Evolutionary conservation across 2,797 vertebrate genomes (phyloP).

Genomic region (Tragopan temminckii): DNA sequence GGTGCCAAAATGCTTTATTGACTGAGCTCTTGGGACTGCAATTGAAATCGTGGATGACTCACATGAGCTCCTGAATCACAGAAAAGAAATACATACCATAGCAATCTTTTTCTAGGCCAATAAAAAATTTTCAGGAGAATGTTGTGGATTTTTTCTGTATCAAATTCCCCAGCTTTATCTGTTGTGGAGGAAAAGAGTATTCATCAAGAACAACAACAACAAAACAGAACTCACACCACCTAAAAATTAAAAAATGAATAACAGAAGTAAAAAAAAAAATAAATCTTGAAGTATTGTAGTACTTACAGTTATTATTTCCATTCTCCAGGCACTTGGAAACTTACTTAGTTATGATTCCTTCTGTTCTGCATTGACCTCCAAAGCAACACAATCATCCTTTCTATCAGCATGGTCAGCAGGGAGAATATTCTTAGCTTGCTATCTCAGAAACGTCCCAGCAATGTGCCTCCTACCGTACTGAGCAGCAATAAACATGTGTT

Average conservation of each 20-base stretch:
- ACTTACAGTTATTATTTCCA: background rate
- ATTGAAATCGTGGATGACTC: conserved; percentile 56
- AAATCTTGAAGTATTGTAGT: background rate
- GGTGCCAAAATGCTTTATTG: conserved; percentile 48
- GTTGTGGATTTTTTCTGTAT: conserved; percentile 16
- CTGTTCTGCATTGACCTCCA: background rate
- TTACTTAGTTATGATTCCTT: background rate
- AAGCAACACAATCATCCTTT: background rate
- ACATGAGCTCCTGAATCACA: conserved; percentile 33
- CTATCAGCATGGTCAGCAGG: background rate
- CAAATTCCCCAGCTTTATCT: conserved; percentile 41
- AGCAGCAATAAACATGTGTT: background rate
- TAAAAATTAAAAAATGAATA: background rate
- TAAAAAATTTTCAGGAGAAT: conserved; percentile 52
- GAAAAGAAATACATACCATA: background rate
- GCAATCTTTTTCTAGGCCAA: background rate
- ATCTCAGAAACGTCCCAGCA: background rate
- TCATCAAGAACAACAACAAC: background rate
- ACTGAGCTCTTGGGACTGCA: conserved; percentile 24
- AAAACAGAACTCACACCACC: background rate
- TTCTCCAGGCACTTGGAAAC: background rate
- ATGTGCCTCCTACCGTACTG: background rate
- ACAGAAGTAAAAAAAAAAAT: background rate
- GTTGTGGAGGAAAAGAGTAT: conserved; percentile 42
- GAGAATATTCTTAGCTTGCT: background rate